Conservation (phyloP, 2,888 invertebrate genomes). For the Odontothrips loti region DNA sequence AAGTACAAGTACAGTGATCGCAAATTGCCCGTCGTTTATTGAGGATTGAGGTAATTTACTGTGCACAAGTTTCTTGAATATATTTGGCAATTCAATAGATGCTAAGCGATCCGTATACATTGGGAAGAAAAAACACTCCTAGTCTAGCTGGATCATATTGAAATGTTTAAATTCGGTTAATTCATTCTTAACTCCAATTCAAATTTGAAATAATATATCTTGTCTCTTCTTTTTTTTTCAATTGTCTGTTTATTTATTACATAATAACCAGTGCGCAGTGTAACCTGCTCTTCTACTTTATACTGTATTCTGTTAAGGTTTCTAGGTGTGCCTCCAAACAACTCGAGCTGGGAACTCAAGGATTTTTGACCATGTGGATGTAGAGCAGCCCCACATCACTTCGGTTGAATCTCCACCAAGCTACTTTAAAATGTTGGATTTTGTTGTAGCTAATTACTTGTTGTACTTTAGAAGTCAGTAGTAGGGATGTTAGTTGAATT, state of each 20-base stretch:
- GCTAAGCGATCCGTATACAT: not conserved
- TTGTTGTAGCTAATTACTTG: not conserved
- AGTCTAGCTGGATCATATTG: no score
- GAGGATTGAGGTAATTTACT: not conserved
- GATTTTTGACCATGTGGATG: conserved; percentile 64
- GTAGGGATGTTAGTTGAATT: not conserved
- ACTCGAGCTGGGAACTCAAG: conserved; percentile 52
- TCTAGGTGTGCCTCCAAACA: conserved; percentile 24
- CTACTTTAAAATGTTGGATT: not conserved
- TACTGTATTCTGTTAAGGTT: conserved; percentile 20
- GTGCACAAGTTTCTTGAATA: not conserved
- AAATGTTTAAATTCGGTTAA: no score
- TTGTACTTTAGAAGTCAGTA: not conserved
- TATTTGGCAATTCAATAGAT: not conserved
- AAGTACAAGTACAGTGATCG: not conserved
- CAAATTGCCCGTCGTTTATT: not conserved
- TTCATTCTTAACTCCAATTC: no score
- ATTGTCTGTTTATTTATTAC: not conserved
- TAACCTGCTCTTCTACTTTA: not conserved
- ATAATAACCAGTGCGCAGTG: not conserved
- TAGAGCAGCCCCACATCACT: conserved; percentile 38
- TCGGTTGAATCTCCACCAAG: conserved; percentile 33
- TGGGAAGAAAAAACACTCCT: not conserved
- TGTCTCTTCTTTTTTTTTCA: not conserved
- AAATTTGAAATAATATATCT: not conserved